Base-by-base conservation (phyloP, 2,888 invertebrate species). In the Oligia strigilis region DNA sequence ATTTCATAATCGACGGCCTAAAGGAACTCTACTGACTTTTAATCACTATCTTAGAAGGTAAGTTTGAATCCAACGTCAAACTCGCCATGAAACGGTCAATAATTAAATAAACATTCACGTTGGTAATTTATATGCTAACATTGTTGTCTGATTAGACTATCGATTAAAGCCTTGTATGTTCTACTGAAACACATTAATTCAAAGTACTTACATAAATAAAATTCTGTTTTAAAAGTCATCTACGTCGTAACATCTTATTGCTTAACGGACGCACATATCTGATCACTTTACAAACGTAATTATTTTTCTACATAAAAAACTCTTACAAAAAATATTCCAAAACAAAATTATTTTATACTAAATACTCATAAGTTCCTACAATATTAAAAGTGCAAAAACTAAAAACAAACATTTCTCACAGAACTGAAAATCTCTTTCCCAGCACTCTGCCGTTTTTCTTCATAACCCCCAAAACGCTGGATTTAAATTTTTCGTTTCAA, bases 401-500 rank as follows among this genome's bases (percentile, higher is more conserved):
- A 72, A n/a, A 8, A 71, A 43, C n/a, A 58, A 72, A 70, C 49
- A 46, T 17, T n/a, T 13, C 43, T 70, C 36, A 60, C 11, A 11
- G 29, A 88, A 88, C 86, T 86, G 84, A 87, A 91, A 81, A 73
- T 75, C 69, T 72, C 55, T 77, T 66, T 72, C 70, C 77, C 75
- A 84, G 82, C 67, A 78, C 73, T 74, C 75, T 49, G 92, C 62
- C 77, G 72, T 96, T 96, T 95, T 95, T 95, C 95, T 96, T 95
- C 95, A 96, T 96, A 95, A 95, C 91, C 90, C 91, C 88, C 90
- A 89, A 91, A 93, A 93, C 90, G 92, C 91, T 92, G 95, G 94
- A 94, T 96, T 96, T 94, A 96, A 96, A 96, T 92, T 95, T 96
- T 96, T 95, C 95, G 96, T 94, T 95, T 94, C 94, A 96, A 96